Percentiles rank a stretch among this genome's conserved stretches.
These are phyloP conservation scores for Unio delphinus DNA, from an alignment of 2,888 invertebrate species.

Conservation along the genomic window DNA sequence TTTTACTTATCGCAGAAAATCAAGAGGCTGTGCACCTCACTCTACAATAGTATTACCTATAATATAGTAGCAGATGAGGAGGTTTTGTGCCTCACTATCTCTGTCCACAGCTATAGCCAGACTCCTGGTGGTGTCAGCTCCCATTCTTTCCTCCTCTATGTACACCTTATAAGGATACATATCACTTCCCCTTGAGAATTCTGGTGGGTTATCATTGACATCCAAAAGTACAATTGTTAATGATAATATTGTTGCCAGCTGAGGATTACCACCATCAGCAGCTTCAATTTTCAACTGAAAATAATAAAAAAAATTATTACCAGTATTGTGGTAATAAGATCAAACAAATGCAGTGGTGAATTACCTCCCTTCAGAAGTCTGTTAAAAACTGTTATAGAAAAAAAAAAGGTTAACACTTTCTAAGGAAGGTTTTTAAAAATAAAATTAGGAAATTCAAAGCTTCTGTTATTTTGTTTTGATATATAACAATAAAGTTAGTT, in stretches of 20 bases:
- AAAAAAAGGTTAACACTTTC: too few species aligned
- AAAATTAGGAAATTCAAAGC: too few species aligned
- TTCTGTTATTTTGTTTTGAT: too few species aligned
- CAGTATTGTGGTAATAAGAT: too few species aligned
- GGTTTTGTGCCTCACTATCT: conserved; percentile 82
- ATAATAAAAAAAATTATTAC: conserved; percentile 1
- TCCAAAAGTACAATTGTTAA: conserved; percentile 75
- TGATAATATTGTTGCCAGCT: conserved; percentile 81
- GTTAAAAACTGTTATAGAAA: too few species aligned
- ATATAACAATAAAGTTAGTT: too few species aligned
- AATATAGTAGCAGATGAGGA: conserved; percentile 93
- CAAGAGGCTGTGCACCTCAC: too few species aligned
- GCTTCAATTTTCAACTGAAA: conserved; percentile 78
- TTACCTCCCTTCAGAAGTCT: too few species aligned
- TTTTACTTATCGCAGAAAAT: too few species aligned
- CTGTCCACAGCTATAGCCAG: conserved; percentile 73
- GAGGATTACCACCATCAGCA: conserved; percentile 82
- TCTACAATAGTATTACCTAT: conserved; percentile 74
- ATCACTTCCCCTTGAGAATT: conserved; percentile 45
- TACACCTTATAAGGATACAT: conserved; percentile 40
- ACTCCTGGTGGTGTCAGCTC: conserved; percentile 32
- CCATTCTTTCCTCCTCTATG: conserved; percentile 43
- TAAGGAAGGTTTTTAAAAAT: too few species aligned
- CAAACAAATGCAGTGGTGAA: too few species aligned
- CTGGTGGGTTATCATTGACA: conserved; percentile 66